Evolutionary conservation across 2,797 vertebrate species (phyloP).

Genomic region (Gymnothorax javanicus): DNA sequence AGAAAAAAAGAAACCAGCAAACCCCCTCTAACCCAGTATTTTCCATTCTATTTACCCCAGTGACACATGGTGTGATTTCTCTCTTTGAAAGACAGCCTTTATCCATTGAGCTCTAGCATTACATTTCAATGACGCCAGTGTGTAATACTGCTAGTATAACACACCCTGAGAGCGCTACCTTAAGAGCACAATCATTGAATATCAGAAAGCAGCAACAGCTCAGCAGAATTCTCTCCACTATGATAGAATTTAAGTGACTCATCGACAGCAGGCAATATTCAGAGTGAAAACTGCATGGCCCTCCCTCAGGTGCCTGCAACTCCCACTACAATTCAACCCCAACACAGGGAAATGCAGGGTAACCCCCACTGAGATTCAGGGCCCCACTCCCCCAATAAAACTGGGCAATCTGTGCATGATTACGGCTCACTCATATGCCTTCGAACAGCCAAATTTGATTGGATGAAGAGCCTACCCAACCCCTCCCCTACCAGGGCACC

Average conservation of each 20-base stretch:
- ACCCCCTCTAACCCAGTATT: neutral
- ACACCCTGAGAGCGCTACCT: neutral
- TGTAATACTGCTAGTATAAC: neutral
- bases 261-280: neutral
- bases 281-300: too few species aligned
- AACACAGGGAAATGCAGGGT: neutral
- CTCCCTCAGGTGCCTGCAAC: too few species aligned
- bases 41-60: neutral
- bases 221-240: neutral
- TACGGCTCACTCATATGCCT: too few species aligned
- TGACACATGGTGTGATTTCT: neutral
- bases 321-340: too few species aligned
- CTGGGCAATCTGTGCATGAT: too few species aligned
- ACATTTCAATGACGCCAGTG: neutral
- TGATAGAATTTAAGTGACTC: neutral
- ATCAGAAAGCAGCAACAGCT: neutral
- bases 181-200: neutral
- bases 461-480: too few species aligned
- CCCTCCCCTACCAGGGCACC: too few species aligned
- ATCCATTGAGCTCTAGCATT: neutral
- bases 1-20: neutral
- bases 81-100: neutral
- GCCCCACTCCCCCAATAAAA: neutral
- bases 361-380: neutral
- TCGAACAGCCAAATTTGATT: too few species aligned